Evolutionary conservation across 1,140 invertebrate genomes (phyloP), one percentile per base, ranked within the genome.

Genomic region (Plectrocnemia conspersa): DNA sequence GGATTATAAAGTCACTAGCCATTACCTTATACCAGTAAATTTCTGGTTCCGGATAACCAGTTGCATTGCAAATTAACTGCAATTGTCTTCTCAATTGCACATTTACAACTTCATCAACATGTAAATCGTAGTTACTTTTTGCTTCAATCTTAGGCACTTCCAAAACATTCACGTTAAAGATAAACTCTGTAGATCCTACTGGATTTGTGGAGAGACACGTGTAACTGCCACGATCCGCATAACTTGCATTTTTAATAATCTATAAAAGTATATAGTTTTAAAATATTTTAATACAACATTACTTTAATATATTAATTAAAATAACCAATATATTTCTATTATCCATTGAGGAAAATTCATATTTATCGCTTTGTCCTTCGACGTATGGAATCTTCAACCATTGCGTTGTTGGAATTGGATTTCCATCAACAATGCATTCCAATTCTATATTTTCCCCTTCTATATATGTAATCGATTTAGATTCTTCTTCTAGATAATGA

Each of bases 371-470:
- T 73, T 29, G 7, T 29, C 7, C 7, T 25, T 50, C 72, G 1
- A 54, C 61, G 59, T 71, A 75, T 2, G 73, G 72, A 45, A 70
- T 65, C 59, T 70, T 71, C n/a, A 73, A 25, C 73, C 73, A 75
- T 50, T 55, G 61, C 0, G 68, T 65, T 16, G 54, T 56, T 0
- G 73, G 72, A 3, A 49, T 27, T 0, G 71, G 71, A 10, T 59
- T 65, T 3, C 68, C 71, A 48, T 64, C 63, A 9, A 61, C 64
- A 0, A 72, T 69, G 54, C 73, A 75, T 3, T 65, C 65, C 1
- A 75, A 41, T 11, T 63, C 64, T 4, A 75, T n/a, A 2, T 54
- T 45, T 18, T 62, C 56, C 1, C 68, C 68, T 5, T 56, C 35
- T 1, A 54, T 50, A n/a, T 29, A n/a, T 7, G n/a, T 29, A 29